Evolutionary conservation across 2,888 invertebrate genomes (phyloP), one percentile per base, ranked within the genome.

Genomic region (Hydrotaea cyrtoneurina): DNA sequence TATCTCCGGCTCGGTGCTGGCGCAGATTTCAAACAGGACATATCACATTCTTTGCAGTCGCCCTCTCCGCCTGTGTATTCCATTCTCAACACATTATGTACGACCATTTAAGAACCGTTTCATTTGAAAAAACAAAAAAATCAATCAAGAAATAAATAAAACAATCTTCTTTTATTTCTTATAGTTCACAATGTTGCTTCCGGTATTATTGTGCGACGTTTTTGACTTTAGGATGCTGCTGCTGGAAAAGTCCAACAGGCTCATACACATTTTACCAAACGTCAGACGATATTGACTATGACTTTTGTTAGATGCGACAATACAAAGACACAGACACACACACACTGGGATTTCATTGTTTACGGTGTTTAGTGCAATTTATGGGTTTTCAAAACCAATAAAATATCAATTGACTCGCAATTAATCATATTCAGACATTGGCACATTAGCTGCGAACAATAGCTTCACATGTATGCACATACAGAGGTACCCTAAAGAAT

Each of bases 351-450:
- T 75, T 84, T 74, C 74, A 59, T 78, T 82, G 79, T 84, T 78
- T 72, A 19, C 71, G 57, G 59, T 73, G 78, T 85, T 85, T 73
- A 79, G 66, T 77, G 79, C 81, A 85, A 85, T 85, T 85, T 85
- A 85, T 85, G 82, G 76, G 50, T 73, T 59, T 85, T 85, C 55
- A 76, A 76, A 85, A 78, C 82, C 83, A 91, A 90, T 90, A 90
- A 90, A 91, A 90, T 90, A 90, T 91, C 91, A 90, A 89, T 91
- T 90, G 90, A 89, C 88, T 89, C 76, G 89, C 91, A 90, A 91
- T 91, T 90, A 90, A 90, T 90, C 90, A 90, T 90, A 90, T 90
- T 82, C 83, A 83, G 78, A 50, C 76, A 66, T 36, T 78, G 78
- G 81, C 83, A 71, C 78, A 78, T 80, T 80, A 75, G 31, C 31